Evolutionary conservation across 2,888 invertebrate genomes (phyloP).

Genomic region (Synanthedon tipuliformis): DNA sequence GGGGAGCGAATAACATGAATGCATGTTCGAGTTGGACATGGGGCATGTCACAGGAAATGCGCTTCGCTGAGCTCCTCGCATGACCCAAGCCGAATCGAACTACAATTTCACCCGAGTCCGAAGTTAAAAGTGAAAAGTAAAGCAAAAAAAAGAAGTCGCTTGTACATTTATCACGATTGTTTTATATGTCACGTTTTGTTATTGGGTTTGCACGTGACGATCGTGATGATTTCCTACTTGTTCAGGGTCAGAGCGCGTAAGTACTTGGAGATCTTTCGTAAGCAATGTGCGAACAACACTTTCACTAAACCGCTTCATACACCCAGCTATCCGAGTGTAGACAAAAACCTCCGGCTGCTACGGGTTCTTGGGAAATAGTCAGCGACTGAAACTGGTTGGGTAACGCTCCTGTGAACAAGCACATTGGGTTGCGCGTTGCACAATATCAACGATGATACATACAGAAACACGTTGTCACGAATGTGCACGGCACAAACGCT

Average conservation of each 20-base stretch:
- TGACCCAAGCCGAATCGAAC: no score
- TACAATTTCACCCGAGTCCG: no score
- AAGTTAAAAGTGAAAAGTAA: no score
- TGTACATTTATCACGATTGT: no score
- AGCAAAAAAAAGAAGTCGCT: no score
- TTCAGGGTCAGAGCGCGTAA: not conserved
- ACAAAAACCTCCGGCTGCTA: conserved; percentile 29
- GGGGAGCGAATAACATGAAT: conserved; percentile 22
- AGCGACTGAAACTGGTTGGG: conserved; percentile 41
- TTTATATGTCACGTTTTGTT: no score
- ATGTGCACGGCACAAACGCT: conserved; percentile 34
- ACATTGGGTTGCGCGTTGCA: conserved; percentile 33
- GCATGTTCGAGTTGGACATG: conserved; percentile 22
- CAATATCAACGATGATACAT: conserved; percentile 39
- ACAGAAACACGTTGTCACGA: conserved; percentile 41
- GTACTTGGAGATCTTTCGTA: conserved; percentile 22
- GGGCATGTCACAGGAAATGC: conserved; percentile 51
- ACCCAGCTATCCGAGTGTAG: conserved; percentile 25
- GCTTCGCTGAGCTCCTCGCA: conserved; percentile 39
- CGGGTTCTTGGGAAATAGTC: conserved; percentile 39
- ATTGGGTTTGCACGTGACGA: conserved; percentile 5
- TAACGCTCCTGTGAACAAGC: conserved; percentile 38
- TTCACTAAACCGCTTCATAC: conserved; percentile 37
- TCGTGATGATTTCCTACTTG: conserved; percentile 8
- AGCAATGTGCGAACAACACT: conserved; percentile 25